Evolutionary conservation across 2,888 invertebrate species (phyloP), one percentile per base, ranked within the genome.

Genomic region (Branchipolynoe longqiensis): DNA sequence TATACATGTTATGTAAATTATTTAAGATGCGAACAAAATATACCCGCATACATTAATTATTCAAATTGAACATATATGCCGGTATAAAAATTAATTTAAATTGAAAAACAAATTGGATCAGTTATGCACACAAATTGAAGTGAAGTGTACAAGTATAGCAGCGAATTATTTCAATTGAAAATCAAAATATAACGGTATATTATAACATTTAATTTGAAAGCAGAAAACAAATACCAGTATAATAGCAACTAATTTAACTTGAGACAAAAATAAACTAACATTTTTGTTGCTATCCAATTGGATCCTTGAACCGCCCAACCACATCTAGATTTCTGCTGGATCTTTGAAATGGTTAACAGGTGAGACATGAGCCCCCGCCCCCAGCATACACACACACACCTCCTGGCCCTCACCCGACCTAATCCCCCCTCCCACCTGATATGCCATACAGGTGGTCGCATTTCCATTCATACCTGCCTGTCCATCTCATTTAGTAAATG

Each of bases 311-410:
- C n/a, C n/a, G n/a, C n/a, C n/a, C n/a, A n/a, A n/a, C n/a, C n/a
- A n/a, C n/a, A n/a, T n/a, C n/a, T n/a, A n/a, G n/a, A n/a, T n/a
- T n/a, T n/a, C n/a, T n/a, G n/a, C n/a, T n/a, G n/a, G n/a, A n/a
- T n/a, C n/a, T n/a, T n/a, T n/a, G n/a, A 28, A 56, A 62, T 33
- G n/a, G 69, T 69, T 69, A 69, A 69, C 33, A 69, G 69, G 18
- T 69, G 69, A 69, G 69, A 22, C 1, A 69, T 69, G 69, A 69
- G 12, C 69, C 38, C 38, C 18, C 22, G 14, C 69, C 31, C 18
- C 33, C 22, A 33, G 22, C n/a, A 3, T 36, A 22, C 1, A 69
- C 18, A 12, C 18, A 33, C 38, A 22, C 38, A 69, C 33, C 38
- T 33, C 22, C 69, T 56, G 56, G 2, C 48, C 48, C 48, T 18